Evolutionary conservation across 2,888 invertebrate species (phyloP).

Genomic region (Oligia fasciuncula): DNA sequence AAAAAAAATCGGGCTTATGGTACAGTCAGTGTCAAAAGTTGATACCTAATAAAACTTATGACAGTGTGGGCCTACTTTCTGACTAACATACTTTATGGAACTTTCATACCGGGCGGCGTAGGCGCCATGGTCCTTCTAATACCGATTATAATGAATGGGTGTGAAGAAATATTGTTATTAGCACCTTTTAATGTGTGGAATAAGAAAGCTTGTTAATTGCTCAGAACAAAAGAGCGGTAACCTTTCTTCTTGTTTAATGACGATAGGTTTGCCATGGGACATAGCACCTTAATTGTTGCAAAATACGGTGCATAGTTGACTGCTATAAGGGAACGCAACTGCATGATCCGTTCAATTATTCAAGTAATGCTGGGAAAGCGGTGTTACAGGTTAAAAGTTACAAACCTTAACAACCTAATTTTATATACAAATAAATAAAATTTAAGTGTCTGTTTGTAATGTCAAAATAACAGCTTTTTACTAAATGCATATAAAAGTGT

Average conservation of each 20-base stretch:
- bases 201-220: slow-evolving; percentile 18
- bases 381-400: background rate
- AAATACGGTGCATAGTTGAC: background rate
- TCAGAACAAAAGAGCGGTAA: slow-evolving; percentile 13
- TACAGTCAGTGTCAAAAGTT: background rate
- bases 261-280: background rate
- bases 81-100: background rate
- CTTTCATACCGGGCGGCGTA: background rate
- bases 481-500: too few species aligned
- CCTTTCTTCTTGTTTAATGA: background rate
- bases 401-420: too few species aligned
- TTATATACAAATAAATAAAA: too few species aligned
- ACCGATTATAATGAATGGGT: background rate
- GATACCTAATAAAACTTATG: background rate
- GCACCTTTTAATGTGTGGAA: slow-evolving; percentile 4
- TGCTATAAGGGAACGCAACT: background rate
- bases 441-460: too few species aligned
- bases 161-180: slow-evolving; percentile 12
- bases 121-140: background rate
- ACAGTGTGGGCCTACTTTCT: background rate
- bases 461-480: too few species aligned
- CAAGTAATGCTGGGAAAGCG: background rate
- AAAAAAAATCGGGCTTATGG: too few species aligned
- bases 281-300: background rate
- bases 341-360: background rate